phyloP scores from a whole-genome alignment of 2,797 vertebrate genomes.

The Smutsia temminckii region DNA sequence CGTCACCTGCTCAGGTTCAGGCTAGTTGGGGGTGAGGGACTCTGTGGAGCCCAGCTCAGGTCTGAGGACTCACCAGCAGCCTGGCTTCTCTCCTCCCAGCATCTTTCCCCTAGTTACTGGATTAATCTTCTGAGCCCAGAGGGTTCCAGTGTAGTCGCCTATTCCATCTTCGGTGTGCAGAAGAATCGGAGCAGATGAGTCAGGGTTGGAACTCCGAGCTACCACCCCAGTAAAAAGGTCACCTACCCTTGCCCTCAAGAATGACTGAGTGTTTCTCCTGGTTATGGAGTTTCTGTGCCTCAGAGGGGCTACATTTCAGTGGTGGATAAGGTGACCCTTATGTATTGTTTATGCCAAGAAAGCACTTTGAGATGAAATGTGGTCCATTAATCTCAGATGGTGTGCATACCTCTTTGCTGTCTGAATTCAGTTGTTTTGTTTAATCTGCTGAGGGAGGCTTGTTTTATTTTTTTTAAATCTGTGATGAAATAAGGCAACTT shows the following conservation, averaged over 20 bases:
- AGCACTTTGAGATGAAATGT: constrained; percentile 60
- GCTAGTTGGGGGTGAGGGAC: neutral
- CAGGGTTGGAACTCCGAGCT: neutral
- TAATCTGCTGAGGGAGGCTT: constrained; percentile 50
- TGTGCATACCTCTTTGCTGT: constrained; percentile 12
- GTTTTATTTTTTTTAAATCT: constrained; percentile 59
- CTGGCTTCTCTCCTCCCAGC: neutral
- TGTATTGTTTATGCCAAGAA: constrained; percentile 53
- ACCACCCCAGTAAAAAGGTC: neutral
- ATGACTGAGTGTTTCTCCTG: constrained; percentile 13
- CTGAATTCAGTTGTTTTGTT: constrained; percentile 57
- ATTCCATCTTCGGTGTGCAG: neutral
- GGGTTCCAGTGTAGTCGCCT: neutral
- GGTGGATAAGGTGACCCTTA: constrained; percentile 57
- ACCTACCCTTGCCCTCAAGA: neutral
- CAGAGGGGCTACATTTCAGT: neutral
- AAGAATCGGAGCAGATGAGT: neutral
- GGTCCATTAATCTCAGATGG: constrained; percentile 32
- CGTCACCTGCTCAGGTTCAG: neutral
- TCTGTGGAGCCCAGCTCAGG: neutral
- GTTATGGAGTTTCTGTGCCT: constrained; percentile 30
- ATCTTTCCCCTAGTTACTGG: neutral
- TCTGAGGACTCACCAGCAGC: neutral
- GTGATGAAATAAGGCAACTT: constrained; percentile 67
- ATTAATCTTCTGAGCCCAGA: neutral